Conservation (phyloP, 53 echinoderm and acorn worm species). For the Mesocentrotus franciscanus region DNA sequence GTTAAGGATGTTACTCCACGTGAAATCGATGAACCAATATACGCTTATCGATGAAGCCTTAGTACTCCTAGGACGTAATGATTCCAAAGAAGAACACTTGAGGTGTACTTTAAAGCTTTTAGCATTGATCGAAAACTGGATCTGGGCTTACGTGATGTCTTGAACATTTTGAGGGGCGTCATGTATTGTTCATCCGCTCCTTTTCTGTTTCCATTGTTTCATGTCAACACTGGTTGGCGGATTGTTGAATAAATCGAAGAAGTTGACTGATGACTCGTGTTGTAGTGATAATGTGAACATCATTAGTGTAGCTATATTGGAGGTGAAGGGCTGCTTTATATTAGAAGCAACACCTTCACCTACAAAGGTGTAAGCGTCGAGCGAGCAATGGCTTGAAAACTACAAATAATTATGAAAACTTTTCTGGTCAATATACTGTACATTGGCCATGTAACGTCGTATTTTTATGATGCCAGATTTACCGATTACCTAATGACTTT, state of each 20-base stretch:
- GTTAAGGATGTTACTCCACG: neutral
- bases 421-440: neutral
- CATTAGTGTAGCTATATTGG: too few species aligned
- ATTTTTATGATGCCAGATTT: neutral
- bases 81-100: neutral
- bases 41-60: neutral
- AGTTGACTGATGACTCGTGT: neutral
- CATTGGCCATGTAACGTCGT: neutral
- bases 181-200: too few species aligned
- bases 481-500: neutral
- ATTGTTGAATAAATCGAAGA: neutral
- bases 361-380: too few species aligned
- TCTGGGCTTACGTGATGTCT: neutral
- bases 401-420: neutral
- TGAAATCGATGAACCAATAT: constrained; percentile 1
- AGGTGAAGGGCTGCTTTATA: too few species aligned
- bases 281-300: too few species aligned
- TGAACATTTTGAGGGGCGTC: neutral
- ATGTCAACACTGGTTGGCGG: neutral
- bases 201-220: neutral
- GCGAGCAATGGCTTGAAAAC: too few species aligned
- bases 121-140: constrained; percentile 4
- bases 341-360: too few species aligned
- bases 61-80: neutral
- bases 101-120: neutral